Conservation (phyloP, 2,113 vertebrate species). For the Xyliphius kryptos region DNA sequence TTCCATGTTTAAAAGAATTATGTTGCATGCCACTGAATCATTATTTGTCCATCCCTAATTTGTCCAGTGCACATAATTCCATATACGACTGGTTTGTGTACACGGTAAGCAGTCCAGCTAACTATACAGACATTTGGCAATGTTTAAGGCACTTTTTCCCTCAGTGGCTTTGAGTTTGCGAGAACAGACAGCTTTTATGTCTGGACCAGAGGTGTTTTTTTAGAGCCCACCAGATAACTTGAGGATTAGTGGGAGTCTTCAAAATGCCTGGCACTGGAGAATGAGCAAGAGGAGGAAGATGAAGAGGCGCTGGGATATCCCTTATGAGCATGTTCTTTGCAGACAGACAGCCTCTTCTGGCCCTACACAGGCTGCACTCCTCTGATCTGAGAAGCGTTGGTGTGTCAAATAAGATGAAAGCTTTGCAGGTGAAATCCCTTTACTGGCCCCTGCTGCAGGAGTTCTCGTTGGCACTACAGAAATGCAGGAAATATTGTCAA, state of each 20-base stretch:
- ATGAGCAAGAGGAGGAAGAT: constrained; percentile 49
- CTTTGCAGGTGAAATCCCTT: constrained; percentile 79
- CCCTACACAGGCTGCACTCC: constrained; percentile 70
- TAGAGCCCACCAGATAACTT: constrained; percentile 75
- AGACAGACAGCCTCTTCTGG: constrained; percentile 57
- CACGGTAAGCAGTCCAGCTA: too few species aligned
- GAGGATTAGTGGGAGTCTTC: constrained; percentile 60
- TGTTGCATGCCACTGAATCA: too few species aligned
- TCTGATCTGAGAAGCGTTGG: constrained; percentile 85
- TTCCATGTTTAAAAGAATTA: too few species aligned
- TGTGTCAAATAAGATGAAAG: constrained; percentile 78
- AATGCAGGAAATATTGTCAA: constrained; percentile 46
- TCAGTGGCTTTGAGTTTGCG: constrained; percentile 58
- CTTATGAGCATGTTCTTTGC: constrained; percentile 60
- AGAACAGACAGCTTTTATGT: constrained; percentile 62
- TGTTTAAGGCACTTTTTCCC: too few species aligned
- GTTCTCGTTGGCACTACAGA: constrained; percentile 61
- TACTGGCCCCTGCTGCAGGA: constrained; percentile 69
- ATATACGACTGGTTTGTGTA: too few species aligned
- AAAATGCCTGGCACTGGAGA: constrained; percentile 73
- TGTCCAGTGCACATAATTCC: too few species aligned
- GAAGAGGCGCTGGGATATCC: constrained; percentile 63
- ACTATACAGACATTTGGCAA: too few species aligned
- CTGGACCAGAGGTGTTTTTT: constrained; percentile 59
- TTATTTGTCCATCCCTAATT: too few species aligned